These are phyloP conservation scores for Xylota sylvarum DNA, from an alignment of 2,888 invertebrate species.

Conservation along the genomic window DNA sequence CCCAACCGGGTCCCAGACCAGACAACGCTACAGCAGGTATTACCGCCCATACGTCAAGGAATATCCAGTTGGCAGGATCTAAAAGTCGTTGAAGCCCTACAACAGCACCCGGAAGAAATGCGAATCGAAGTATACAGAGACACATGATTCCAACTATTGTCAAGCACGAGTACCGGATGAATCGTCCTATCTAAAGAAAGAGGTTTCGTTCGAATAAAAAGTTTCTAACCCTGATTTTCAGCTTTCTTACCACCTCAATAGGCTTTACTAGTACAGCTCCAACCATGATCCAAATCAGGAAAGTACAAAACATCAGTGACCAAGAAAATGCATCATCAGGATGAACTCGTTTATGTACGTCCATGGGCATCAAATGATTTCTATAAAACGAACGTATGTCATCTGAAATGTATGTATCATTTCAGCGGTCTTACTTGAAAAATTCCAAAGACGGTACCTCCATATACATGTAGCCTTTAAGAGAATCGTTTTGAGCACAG, in stretches of 20 bases:
- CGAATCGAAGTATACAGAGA: slow-evolving; percentile 79
- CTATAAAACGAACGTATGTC: slow-evolving; percentile 35
- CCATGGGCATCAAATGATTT: slow-evolving; percentile 53
- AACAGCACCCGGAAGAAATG: slow-evolving; percentile 80
- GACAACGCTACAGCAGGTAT: slow-evolving; percentile 85
- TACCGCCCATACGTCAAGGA: slow-evolving; percentile 23
- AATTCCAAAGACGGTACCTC: slow-evolving; percentile 49
- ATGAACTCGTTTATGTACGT: slow-evolving; percentile 37
- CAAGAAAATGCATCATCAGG: slow-evolving; percentile 79
- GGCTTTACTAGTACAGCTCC: slow-evolving; percentile 79
- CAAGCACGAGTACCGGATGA: slow-evolving; percentile 79
- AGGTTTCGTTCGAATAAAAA: not conserved
- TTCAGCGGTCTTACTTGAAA: slow-evolving; percentile 27
- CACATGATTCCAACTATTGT: slow-evolving; percentile 77
- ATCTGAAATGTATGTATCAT: not conserved
- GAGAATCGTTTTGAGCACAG: not conserved
- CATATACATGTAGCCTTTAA: not conserved
- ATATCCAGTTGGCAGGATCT: slow-evolving; percentile 41
- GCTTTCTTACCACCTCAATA: slow-evolving; percentile 76
- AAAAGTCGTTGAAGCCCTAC: slow-evolving; percentile 61
- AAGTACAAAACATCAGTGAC: slow-evolving; percentile 78
- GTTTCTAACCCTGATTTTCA: too few species aligned
- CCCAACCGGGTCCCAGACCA: slow-evolving; percentile 94
- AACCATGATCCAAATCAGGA: slow-evolving; percentile 79
- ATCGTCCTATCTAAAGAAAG: slow-evolving; percentile 79